Evolutionary conservation across 2,797 vertebrate species (phyloP), one percentile per base, ranked within the genome.

Genomic region (Bucorvus abyssinicus): DNA sequence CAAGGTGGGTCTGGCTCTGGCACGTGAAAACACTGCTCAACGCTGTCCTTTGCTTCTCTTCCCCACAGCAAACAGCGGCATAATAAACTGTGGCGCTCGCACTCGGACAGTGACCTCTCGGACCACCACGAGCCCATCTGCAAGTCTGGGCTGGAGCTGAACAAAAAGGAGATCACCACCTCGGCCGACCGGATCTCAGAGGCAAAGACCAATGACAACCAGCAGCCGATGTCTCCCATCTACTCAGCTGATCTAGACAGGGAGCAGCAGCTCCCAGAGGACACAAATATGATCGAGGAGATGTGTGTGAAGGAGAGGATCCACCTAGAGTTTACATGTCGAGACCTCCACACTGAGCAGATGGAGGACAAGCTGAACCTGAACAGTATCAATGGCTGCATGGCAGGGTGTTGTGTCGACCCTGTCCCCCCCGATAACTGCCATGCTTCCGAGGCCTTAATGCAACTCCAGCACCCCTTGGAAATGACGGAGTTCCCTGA

Each of bases 21-120:
- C 32, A 0, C 14, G 9, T 80, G 57, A 55, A 68, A 89, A 23
- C 60, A 26, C 64, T 11, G 4, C 52, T 95, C 78, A 90, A 1
- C 42, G 6, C 91, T 84, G 68, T 67, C 67, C 2, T 84, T 73
- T 71, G 61, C 50, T 87, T 50, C 92, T 64, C 89, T 23, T 89
- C 63, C 93, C 78, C 14, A 0, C 98, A 99, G 99, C 98, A 99
- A 99, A 97, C 99, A 99, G 96, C 97, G 99, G 27, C 99, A 99
- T 91, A 99, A 99, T 85, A 99, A 99, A 87, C 98, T 99, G 26
- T 99, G 99, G 99, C 98, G 99, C 85, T 99, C 99, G 0, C 99
- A 99, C 97, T 99, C 99, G 0, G 99, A 99, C 70, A 98, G 99
- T 1, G 99, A 99, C 95, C 98, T 99, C 45, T 99, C 99, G 0